Percentiles rank a stretch among this genome's conserved stretches.
Conservation (phyloP, 2,888 invertebrate species). For the Ochlodes sylvanus region DNA sequence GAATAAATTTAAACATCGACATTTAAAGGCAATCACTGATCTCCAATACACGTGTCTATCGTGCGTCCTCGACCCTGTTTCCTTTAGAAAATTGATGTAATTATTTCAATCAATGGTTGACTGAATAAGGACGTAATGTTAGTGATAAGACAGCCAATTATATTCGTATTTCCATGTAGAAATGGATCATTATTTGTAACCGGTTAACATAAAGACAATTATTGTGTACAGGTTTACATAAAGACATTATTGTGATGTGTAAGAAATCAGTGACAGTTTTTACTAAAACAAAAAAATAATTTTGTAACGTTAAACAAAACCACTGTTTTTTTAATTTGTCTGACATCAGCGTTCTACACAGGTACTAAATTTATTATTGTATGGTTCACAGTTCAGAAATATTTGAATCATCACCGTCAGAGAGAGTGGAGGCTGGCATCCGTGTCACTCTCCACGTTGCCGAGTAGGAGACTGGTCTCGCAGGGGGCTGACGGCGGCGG, state of each 20-base stretch:
- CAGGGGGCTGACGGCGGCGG: slow-evolving; percentile 55
- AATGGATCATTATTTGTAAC: background rate
- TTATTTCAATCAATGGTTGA: background rate
- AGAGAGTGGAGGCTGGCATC: slow-evolving; percentile 80
- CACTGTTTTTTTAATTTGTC: background rate
- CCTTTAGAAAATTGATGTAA: background rate
- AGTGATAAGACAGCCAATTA: background rate
- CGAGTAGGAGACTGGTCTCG: slow-evolving; percentile 74
- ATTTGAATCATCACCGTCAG: slow-evolving; percentile 51
- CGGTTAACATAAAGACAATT: too few relatives aligned
- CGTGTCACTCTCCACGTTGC: slow-evolving; percentile 76
- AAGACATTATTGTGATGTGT: too few relatives aligned
- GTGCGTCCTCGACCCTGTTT: too few relatives aligned
- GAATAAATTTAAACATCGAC: too few relatives aligned
- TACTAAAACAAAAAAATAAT: background rate
- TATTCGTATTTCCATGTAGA: background rate
- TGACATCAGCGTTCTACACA: background rate
- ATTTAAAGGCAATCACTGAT: too few relatives aligned
- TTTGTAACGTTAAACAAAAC: background rate
- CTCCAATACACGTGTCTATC: too few relatives aligned
- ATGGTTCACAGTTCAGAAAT: slow-evolving; percentile 34
- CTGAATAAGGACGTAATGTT: background rate
- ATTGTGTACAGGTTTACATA: too few relatives aligned
- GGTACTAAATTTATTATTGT: slow-evolving; percentile 33
- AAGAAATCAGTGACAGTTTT: too few relatives aligned